These are phyloP conservation scores for Coryphaenoides rupestris DNA, from an alignment of 2,113 vertebrate genomes.

Conservation along the genomic window DNA sequence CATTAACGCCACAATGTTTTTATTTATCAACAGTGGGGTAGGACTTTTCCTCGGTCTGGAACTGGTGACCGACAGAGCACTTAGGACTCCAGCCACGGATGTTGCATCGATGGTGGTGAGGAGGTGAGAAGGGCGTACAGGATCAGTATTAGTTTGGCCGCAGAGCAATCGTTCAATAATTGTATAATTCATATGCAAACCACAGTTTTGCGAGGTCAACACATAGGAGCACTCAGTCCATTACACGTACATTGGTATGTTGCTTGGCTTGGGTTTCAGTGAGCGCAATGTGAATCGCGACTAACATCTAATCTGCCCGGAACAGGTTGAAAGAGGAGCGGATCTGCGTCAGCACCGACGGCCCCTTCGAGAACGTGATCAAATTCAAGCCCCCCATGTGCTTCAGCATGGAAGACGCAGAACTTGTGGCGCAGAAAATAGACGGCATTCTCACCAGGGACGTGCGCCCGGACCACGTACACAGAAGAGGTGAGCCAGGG, in stretches of 20 bases:
- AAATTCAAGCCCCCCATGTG: constrained; percentile 97
- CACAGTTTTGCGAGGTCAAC: no score
- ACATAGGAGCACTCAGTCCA: no score
- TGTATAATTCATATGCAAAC: no score
- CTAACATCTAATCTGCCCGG: no score
- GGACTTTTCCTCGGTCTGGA: constrained; percentile 91
- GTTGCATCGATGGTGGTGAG: constrained; percentile 75
- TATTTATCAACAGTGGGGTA: constrained; percentile 78
- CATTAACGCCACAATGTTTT: no score
- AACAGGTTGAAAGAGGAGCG: constrained; percentile 82
- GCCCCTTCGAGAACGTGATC: constrained; percentile 84
- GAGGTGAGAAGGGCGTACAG: constrained; percentile 68
- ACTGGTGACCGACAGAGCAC: constrained; percentile 77
- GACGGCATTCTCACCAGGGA: constrained; percentile 80
- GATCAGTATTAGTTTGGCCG: neutral
- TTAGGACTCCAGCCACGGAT: constrained; percentile 82
- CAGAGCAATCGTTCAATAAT: no score
- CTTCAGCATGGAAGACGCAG: constrained; percentile 80
- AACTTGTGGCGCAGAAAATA: constrained; percentile 72
- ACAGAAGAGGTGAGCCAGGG: constrained; percentile 71
- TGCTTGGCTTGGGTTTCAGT: no score
- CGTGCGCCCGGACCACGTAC: no score
- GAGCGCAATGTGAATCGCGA: no score
- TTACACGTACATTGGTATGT: no score
- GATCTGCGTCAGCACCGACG: constrained; percentile 85